Evolutionary conservation across 2,113 vertebrate genomes (phyloP), one percentile per base, ranked within the genome.

Genomic region (Vidua macroura): DNA sequence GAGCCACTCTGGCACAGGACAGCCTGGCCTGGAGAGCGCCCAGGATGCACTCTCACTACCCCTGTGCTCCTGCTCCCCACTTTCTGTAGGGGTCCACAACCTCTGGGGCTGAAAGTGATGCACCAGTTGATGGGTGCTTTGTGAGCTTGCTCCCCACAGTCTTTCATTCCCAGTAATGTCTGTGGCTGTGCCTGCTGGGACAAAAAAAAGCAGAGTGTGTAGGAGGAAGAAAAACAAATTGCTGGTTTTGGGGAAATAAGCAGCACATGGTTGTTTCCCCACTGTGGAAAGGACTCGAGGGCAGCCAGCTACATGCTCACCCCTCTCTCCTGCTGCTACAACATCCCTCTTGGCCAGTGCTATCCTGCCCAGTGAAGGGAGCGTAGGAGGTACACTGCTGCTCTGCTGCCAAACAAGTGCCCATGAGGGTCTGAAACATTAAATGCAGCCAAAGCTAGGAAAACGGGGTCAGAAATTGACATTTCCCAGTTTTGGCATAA

Each of bases 21-120:
- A 77, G 27, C 43, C 55, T 58, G 37, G 12, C 14, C 60, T 59
- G 46, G 30, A 73, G 21, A 66, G 51, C 2, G 3, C 31, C 6
- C 0, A 2, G 25, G 46, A 53, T 62, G 31, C 7, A 5, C 17
- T 90, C 41, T 18, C 0, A 3, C n/a, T 4, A 1, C 37, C 28
- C 35, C 46, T 3, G 4, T 60, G 49, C 23, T 90, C 33, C 60
- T n/a, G 9, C 46, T 90, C 46, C 62, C 46, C 3, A 2, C 33
- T 66, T 82, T 51, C 83, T 2, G 0, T 37, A 70, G 41, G 17
- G 5, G 10, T 58, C n/a, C 1, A 6, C 0, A 1, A 56, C 24
- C 37, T 86, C 68, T 44, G 59, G 28, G 41, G 19, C 51, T 2
- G 4, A 46, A 46, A 35, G 22, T 0, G 2, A 51, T 31, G 52